These are phyloP conservation scores for Phorcus lineatus DNA, from an alignment of 2,888 invertebrate genomes.

Conservation along the genomic window DNA sequence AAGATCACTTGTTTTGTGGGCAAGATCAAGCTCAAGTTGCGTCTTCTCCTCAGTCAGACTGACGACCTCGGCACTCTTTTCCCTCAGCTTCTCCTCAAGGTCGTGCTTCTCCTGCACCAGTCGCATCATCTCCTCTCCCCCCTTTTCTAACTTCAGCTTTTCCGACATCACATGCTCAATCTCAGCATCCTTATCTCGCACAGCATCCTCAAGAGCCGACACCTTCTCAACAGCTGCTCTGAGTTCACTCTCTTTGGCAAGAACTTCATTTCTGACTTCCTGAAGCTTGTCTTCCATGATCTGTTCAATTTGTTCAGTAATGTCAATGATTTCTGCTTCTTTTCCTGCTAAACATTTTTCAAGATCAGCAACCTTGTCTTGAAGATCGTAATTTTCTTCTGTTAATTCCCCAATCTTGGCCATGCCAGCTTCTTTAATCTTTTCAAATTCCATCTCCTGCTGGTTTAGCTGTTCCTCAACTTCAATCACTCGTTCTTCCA, in stretches of 20 bases:
- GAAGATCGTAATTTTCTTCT: neutral
- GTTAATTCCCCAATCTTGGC: neutral
- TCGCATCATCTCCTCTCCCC: neutral
- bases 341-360: neutral
- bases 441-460: neutral
- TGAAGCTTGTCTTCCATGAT: neutral
- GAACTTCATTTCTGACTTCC: neutral
- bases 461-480: neutral
- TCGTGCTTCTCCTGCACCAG: conserved; percentile 9
- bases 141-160: neutral
- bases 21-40: neutral
- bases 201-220: neutral
- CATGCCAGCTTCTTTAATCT: conserved; percentile 3
- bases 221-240: neutral
- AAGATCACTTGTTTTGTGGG: conserved; percentile 3
- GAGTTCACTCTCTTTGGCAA: neutral
- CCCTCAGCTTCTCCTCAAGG: neutral
- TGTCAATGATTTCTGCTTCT: neutral
- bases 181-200: neutral
- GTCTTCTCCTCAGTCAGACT: neutral
- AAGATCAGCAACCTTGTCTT: neutral
- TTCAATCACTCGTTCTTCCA: neutral
- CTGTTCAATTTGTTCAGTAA: neutral
- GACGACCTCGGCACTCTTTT: neutral
- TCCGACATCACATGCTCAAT: neutral